These are phyloP conservation scores for Spilogale gracilis DNA, from an alignment of 2,113 vertebrate species.

Conservation along the genomic window DNA sequence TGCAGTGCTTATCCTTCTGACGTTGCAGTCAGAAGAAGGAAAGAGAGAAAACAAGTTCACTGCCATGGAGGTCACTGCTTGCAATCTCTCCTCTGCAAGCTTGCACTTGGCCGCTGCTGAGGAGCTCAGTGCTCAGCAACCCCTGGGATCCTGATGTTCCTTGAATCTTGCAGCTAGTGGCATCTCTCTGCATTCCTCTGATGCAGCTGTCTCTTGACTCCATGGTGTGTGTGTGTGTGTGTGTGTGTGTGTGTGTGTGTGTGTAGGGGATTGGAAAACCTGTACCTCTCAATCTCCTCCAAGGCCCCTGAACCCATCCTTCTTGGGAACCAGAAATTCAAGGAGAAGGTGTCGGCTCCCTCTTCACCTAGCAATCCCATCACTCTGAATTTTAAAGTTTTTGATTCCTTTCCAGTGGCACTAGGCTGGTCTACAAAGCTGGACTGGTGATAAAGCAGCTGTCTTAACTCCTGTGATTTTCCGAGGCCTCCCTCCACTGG, in stretches of 20 bases:
- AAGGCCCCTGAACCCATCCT: not conserved
- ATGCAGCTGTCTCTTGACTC: not conserved
- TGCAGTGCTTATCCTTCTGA: not conserved
- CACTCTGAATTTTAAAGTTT: not conserved
- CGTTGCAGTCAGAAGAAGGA: not conserved
- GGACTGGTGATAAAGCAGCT: not conserved
- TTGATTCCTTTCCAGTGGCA: not conserved
- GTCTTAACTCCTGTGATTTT: not conserved
- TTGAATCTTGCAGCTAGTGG: not conserved
- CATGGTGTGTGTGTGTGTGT: too few species aligned
- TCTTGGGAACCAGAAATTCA: slow-evolving; percentile 30
- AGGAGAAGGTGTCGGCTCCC: not conserved
- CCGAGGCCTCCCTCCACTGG: not conserved
- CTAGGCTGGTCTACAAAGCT: not conserved
- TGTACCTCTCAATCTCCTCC: not conserved
- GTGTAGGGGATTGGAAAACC: not conserved
- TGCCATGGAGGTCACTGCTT: not conserved
- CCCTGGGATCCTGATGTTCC: not conserved
- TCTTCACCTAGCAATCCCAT: not conserved
- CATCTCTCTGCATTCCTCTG: not conserved
- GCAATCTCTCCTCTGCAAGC: not conserved
- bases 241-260: too few species aligned
- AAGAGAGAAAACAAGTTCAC: not conserved
- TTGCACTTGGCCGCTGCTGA: not conserved
- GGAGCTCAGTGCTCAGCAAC: not conserved